A percentile compares a stretch with the other conserved stretches of the same genome.
These are phyloP conservation scores for Laupala kohalensis DNA, from an alignment of 1,140 invertebrate species.

Conservation along the genomic window DNA sequence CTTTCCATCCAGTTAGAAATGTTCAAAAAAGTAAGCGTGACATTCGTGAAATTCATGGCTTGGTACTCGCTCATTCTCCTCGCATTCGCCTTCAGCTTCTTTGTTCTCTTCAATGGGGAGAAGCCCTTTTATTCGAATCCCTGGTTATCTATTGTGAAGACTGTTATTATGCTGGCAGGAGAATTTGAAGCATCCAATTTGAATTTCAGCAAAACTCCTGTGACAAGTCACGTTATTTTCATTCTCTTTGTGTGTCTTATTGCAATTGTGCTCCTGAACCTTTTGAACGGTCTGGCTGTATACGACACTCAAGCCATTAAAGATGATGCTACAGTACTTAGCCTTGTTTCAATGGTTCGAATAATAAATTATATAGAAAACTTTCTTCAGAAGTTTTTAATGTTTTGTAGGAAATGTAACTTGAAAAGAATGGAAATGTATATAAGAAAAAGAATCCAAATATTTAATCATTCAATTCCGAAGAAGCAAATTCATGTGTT, in stretches of 20 bases:
- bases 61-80: conserved; percentile 66
- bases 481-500: not conserved
- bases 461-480: not conserved
- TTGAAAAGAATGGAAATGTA: not conserved
- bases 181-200: conserved; percentile 65
- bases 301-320: conserved; percentile 63
- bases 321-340: conserved; percentile 59
- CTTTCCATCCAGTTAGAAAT: conserved; percentile 66
- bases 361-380: conserved; percentile 3
- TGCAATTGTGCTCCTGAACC: conserved; percentile 63
- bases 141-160: conserved; percentile 56
- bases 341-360: conserved; percentile 18
- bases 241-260: conserved; percentile 65
- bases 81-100: conserved; percentile 68
- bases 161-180: conserved; percentile 69
- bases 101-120: conserved; percentile 44
- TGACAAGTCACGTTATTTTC: conserved; percentile 57
- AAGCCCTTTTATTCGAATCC: conserved; percentile 38
- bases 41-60: conserved; percentile 61
- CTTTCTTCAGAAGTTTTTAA: not conserved
- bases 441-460: not conserved
- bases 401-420: not conserved
- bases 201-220: conserved; percentile 47
- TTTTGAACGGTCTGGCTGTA: conserved; percentile 67
- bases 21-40: conserved; percentile 59